Evolutionary conservation across 2,113 vertebrate genomes (phyloP).

Genomic region (Hippocampus comes): DNA sequence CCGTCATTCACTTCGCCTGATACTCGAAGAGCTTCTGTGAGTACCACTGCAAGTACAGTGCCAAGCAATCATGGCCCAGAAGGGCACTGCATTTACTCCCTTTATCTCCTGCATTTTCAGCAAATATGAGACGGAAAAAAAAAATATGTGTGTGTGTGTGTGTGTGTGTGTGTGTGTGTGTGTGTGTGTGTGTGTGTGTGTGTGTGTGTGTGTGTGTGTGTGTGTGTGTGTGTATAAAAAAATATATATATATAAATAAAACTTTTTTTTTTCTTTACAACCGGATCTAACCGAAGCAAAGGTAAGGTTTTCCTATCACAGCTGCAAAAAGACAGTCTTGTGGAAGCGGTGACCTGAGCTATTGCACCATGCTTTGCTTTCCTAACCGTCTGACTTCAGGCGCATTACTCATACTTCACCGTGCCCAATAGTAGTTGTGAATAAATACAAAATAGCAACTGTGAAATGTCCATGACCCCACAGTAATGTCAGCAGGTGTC

Average conservation of each 20-base stretch:
- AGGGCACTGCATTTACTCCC: slow-evolving; percentile 34
- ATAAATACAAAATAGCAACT: slow-evolving; percentile 47
- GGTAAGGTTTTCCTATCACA: slow-evolving; percentile 7
- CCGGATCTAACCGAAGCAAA: slow-evolving; percentile 6
- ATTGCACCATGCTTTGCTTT: slow-evolving; percentile 6
- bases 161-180: neutral
- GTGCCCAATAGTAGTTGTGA: slow-evolving; percentile 30
- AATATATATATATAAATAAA: too few relatives aligned
- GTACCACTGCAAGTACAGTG: slow-evolving; percentile 25
- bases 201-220: neutral
- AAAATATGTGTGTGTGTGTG: slow-evolving; percentile 5
- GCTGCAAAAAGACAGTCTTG: slow-evolving; percentile 5
- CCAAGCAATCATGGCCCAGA: slow-evolving; percentile 45
- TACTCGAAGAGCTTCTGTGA: slow-evolving; percentile 23
- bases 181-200: neutral
- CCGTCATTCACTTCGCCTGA: slow-evolving; percentile 64
- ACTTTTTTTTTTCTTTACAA: slow-evolving; percentile 19
- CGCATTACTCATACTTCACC: slow-evolving; percentile 41
- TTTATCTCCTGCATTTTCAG: slow-evolving; percentile 32
- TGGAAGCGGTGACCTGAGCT: slow-evolving; percentile 5
- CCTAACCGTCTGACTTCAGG: slow-evolving; percentile 23
- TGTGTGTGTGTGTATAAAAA: neutral
- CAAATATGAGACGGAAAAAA: slow-evolving; percentile 26
- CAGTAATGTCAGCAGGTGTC: slow-evolving; percentile 12
- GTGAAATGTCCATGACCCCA: slow-evolving; percentile 34